Percentiles rank a stretch among this genome's conserved stretches.
phyloP scores from a whole-genome alignment of 2,797 vertebrate species.

The Carduelis carduelis region DNA sequence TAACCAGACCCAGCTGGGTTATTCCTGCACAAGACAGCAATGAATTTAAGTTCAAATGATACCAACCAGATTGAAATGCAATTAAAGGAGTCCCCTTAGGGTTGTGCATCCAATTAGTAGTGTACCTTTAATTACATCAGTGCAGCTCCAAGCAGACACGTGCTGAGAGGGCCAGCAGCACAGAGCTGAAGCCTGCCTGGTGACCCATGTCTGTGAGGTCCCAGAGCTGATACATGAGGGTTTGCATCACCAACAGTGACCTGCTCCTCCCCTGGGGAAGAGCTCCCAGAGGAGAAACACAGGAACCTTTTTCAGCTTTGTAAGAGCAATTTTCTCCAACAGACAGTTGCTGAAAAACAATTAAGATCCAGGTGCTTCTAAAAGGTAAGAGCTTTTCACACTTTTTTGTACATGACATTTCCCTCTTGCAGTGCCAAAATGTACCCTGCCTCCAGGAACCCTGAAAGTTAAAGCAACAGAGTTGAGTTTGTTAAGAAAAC shows the following conservation, averaged over 20 bases:
- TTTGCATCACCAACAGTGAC: neutral
- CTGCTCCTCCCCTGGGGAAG: neutral
- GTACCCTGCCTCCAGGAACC: neutral
- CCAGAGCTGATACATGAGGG: fast-evolving
- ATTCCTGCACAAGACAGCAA: neutral
- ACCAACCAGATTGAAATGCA: neutral
- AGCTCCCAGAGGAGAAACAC: neutral
- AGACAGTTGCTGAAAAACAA: neutral
- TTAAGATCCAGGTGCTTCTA: neutral
- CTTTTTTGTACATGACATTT: neutral
- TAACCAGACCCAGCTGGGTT: neutral
- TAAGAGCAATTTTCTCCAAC: neutral
- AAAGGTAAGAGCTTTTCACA: neutral
- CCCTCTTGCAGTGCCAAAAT: neutral
- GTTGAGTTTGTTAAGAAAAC: neutral
- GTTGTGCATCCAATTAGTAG: neutral
- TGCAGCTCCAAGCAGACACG: neutral
- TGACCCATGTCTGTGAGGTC: neutral
- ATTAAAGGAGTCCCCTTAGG: constrained; percentile 19
- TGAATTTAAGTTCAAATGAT: constrained; percentile 19
- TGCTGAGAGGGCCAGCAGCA: neutral
- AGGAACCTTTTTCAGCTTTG: neutral
- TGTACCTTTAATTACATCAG: constrained; percentile 8
- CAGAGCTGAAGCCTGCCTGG: neutral
- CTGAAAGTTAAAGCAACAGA: neutral